Evolutionary conservation across 2,888 invertebrate species (phyloP), one percentile per base, ranked within the genome.

Genomic region (Leptopilina syphax): DNA sequence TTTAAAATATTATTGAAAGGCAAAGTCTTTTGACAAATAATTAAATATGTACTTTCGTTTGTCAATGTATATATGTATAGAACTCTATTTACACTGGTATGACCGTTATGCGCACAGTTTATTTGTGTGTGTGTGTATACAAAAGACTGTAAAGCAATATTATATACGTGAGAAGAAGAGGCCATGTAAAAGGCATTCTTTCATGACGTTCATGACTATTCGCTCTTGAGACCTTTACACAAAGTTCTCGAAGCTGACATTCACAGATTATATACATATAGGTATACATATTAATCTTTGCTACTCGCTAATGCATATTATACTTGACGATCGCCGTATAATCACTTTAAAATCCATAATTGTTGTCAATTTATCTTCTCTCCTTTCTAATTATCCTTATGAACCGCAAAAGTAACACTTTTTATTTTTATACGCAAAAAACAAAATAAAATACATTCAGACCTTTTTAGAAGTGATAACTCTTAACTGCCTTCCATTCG

Each of bases 161-260:
- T 27, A 12, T 50, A 27, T 41, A 66, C 65, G 41, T 66, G 44
- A 66, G 66, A 66, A 50, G 50, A 44, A 66, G 66, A 66, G 66
- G 41, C 66, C 34, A 34, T 66, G 44, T 44, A 44, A 44, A 67
- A 18, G 18, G 44, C 44, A 67, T 67, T 67, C 67, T 67, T 67
- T n/a, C 67, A 44, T 41, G 44, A 67, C 67, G 10, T 50, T 50
- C 50, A 34, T 34, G 34, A 34, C 34, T 34, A 34, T 34, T 66
- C 13, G 44, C 18, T 67, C 44, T 44, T 67, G 18, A 67, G 67
- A 67, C 67, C 67, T 67, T 67, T 67, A 67, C 41, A 44, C n/a
- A 3, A 67, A 67, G 67, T 44, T 18, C 67, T 44, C 67, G 44
- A 67, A 44, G 44, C 67, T 67, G 67, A 67, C 67, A 67, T 67